Base-by-base conservation (phyloP, 2,113 vertebrate genomes). In the Tauraco erythrolophus region DNA sequence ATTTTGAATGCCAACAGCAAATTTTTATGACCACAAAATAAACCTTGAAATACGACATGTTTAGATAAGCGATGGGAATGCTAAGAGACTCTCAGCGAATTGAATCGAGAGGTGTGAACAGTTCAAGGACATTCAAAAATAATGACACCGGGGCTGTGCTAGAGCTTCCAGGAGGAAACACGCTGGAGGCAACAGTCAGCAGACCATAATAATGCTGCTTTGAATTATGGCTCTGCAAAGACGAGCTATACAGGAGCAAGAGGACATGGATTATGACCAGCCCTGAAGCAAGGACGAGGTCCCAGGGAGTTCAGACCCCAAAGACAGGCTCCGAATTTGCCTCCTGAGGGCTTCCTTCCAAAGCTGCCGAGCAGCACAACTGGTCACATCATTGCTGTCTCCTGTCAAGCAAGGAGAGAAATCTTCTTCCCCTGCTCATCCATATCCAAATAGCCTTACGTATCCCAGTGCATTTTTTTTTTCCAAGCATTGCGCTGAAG, bases 1-100 rank as follows among this genome's bases (percentile, higher is more conserved):
- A 71, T 84, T 87, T 56, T n/a, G 43, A 75, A 58, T 45, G 88
- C 92, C 96, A 95, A 39, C 56, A 71, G 95, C 92, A 82, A 75
- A 87, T 95, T 81, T 95, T 96, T 91, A 69, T 12, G 65, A 65
- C 89, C 91, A 53, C 92, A 89, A 87, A 94, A 84, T 65, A 97
- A 96, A 97, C 69, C 74, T 85, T 95, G 93, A 91, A 95, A 94
- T 54, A 54, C 4, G 69, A 94, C 56, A 51, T 19, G 88, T 91
- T 96, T 92, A 92, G 95, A 89, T 95, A 94, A 95, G 72, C 8
- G 0, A 56, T 74, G 79, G 84, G 94, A 96, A 92, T 16, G 68
- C 80, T 87, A n/a, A 91, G 72, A 94, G 79, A 35, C 79, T 53
- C 66, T 62, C 14, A 1, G 64, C 3, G 22, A 71, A 75, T 57